Percentiles rank a stretch among this genome's conserved stretches.
phyloP scores from a whole-genome alignment of 2,113 vertebrate species.

The Chaetodon auriga region DNA sequence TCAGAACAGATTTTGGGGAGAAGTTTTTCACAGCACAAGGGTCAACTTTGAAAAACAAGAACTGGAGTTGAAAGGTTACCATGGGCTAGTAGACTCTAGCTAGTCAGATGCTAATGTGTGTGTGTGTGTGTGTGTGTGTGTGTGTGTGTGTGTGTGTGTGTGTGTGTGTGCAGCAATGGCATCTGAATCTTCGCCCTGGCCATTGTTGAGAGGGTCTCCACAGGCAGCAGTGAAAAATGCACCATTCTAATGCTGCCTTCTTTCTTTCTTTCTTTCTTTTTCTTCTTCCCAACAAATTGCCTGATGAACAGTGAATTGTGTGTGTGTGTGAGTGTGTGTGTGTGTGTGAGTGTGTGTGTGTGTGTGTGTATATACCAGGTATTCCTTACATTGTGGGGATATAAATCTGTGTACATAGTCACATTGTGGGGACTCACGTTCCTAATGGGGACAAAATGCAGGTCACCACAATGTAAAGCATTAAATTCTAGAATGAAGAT shows the following conservation, averaged over 20 bases:
- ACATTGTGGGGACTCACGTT: no score
- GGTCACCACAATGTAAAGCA: no score
- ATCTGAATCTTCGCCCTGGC: neutral
- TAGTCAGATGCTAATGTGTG: constrained; percentile 19
- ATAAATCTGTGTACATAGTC: no score
- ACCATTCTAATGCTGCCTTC: neutral
- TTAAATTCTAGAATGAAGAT: no score
- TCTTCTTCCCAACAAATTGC: neutral
- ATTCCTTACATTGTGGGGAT: no score
- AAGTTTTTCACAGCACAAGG: constrained; percentile 1
- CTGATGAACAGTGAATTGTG: neutral
- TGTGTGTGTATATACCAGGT: no score
- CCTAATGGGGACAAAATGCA: no score
- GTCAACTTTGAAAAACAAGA: constrained; percentile 43
- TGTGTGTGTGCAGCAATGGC: neutral
- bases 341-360: no score
- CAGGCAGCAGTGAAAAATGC: neutral
- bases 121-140: neutral
- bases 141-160: neutral
- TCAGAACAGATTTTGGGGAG: neutral
- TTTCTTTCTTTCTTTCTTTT: neutral
- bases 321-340: neutral
- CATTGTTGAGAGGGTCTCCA: neutral
- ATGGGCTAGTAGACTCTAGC: constrained; percentile 7
- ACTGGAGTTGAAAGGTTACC: constrained; percentile 33